Evolutionary conservation across 2,888 invertebrate species (phyloP).

Genomic region (Sericinus montela): DNA sequence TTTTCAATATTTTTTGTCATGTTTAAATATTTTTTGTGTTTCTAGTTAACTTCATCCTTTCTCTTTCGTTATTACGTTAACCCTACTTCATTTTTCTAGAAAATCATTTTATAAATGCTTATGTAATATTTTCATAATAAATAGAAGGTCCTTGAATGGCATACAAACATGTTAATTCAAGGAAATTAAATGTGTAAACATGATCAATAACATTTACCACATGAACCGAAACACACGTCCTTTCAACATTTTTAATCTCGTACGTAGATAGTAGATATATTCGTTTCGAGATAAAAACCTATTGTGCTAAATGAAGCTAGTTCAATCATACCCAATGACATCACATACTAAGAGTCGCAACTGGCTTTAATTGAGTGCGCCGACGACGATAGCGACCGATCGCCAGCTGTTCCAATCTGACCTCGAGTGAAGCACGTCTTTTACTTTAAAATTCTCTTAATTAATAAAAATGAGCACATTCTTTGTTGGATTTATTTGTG

Average conservation of each 20-base stretch:
- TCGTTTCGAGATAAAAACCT: conserved; percentile 29
- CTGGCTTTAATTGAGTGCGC: conserved; percentile 64
- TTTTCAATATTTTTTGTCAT: too few relatives aligned
- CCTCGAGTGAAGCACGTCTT: conserved; percentile 54
- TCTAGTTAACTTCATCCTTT: too few relatives aligned
- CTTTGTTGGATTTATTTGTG: conserved; percentile 58
- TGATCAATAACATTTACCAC: neutral
- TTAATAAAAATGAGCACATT: conserved; percentile 50
- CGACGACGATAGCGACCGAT: conserved; percentile 36
- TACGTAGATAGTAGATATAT: neutral
- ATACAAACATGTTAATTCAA: too few relatives aligned
- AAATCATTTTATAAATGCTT: too few relatives aligned
- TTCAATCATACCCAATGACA: conserved; percentile 58
- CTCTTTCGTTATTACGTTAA: too few relatives aligned
- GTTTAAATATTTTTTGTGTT: too few relatives aligned
- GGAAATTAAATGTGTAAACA: too few relatives aligned
- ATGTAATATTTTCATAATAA: too few relatives aligned
- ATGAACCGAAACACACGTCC: too few relatives aligned
- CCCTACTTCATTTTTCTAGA: too few relatives aligned
- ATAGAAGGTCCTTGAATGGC: too few relatives aligned
- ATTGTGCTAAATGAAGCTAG: conserved; percentile 45
- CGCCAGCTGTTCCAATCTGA: conserved; percentile 50
- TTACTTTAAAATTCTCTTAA: conserved; percentile 24
- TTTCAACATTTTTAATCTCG: neutral
- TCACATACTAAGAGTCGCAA: conserved; percentile 55